Conservation (phyloP, 2,797 vertebrate genomes). For the Hephaestus fuliginosus region DNA sequence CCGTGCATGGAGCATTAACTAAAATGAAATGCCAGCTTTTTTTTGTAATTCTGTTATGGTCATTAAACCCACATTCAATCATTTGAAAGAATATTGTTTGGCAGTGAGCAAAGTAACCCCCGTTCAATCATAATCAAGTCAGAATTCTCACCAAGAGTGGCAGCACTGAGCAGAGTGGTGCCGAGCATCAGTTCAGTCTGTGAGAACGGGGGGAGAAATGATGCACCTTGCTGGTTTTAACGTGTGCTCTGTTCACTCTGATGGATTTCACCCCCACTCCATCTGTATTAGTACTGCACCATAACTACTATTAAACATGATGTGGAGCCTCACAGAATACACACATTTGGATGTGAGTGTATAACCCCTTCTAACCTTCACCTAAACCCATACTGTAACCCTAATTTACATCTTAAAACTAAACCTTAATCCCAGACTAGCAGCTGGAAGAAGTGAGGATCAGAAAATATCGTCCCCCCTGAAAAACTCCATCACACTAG, state of each 20-base stretch:
- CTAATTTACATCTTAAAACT: background rate
- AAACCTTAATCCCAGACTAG: background rate
- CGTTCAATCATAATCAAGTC: background rate
- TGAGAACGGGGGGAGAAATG: background rate
- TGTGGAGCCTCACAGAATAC: background rate
- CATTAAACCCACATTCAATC: background rate
- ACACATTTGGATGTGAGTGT: no score
- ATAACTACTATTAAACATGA: background rate
- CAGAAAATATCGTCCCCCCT: background rate
- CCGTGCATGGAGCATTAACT: background rate
- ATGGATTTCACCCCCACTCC: constrained; percentile 3
- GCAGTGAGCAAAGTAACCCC: no score
- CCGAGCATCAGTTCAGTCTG: background rate
- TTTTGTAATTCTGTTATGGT: background rate
- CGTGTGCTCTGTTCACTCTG: background rate
- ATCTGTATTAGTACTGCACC: constrained; percentile 1
- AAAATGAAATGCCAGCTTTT: background rate
- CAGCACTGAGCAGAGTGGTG: constrained; percentile 2
- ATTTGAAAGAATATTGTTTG: no score
- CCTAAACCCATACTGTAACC: background rate
- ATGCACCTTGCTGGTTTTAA: background rate
- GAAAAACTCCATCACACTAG: background rate
- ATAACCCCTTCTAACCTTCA: no score
- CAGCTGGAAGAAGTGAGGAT: background rate
- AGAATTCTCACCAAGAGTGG: background rate